Percentiles rank a stretch among this genome's conserved stretches.
Evolutionary conservation across 1,140 invertebrate species (phyloP).

Genomic region (Heliothis virescens): DNA sequence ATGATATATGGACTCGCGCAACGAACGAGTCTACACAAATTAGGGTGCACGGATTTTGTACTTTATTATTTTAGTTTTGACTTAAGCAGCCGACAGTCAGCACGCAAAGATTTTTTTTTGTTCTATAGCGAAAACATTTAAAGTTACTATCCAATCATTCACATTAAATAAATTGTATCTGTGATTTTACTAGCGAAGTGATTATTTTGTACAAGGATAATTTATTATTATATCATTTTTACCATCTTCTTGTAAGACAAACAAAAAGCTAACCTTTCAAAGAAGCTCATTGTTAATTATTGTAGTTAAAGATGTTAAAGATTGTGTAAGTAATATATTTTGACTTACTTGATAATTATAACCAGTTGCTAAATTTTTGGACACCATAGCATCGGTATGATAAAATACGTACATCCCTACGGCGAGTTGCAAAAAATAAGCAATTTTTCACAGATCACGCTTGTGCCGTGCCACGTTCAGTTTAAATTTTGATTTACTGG

Average conservation of each 20-base stretch:
- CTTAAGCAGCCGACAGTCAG: background rate
- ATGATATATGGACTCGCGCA: slow-evolving; percentile 68
- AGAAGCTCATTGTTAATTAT: no score
- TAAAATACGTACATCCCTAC: slow-evolving; percentile 45
- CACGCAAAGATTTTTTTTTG: background rate
- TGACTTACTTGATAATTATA: background rate
- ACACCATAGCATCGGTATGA: slow-evolving; percentile 35
- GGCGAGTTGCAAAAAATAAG: slow-evolving; percentile 68
- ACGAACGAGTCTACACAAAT: slow-evolving; percentile 46
- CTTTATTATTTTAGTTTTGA: background rate
- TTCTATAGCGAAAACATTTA: no score
- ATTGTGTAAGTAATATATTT: background rate
- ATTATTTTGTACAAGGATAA: no score
- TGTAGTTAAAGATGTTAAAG: no score
- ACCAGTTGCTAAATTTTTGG: slow-evolving; percentile 34
- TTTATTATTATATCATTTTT: no score
- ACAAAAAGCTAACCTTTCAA: no score
- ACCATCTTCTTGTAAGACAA: no score
- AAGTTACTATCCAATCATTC: no score
- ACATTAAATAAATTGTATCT: no score
- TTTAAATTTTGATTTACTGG: slow-evolving; percentile 79
- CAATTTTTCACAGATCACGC: slow-evolving; percentile 80
- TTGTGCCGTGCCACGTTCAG: slow-evolving; percentile 63
- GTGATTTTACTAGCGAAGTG: no score
- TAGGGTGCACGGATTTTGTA: background rate